These are phyloP conservation scores for Pongo pygmaeus DNA, from an alignment of 2,113 vertebrate genomes.

Conservation along the genomic window DNA sequence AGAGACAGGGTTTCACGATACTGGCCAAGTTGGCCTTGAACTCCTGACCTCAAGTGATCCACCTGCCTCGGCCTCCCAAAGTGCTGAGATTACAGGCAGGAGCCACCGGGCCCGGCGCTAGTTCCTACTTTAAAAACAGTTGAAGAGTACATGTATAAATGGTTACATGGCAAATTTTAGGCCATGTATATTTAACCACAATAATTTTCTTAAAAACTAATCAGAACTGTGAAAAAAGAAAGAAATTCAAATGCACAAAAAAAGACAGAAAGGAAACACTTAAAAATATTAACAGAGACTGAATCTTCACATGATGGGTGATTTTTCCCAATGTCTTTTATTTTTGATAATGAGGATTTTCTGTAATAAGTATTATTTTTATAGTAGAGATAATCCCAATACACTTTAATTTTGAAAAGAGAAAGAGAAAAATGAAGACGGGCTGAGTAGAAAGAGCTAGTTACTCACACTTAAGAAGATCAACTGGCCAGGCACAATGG, in stretches of 20 bases:
- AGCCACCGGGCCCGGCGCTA: accelerated
- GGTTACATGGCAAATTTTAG: background rate
- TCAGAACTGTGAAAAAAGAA: background rate
- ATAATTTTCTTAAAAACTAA: background rate
- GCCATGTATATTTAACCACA: background rate
- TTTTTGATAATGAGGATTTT: background rate
- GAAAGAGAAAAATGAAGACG: background rate
- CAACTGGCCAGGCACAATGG: background rate
- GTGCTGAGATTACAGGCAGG: too few species aligned
- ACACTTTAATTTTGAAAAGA: background rate
- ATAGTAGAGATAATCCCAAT: background rate
- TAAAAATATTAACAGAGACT: background rate
- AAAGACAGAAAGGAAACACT: background rate
- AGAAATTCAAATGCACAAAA: background rate
- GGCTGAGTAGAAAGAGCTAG: background rate
- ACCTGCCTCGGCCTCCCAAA: too few species aligned
- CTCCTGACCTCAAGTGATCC: too few species aligned
- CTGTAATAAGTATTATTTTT: background rate
- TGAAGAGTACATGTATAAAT: background rate
- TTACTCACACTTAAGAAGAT: background rate
- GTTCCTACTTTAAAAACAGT: background rate
- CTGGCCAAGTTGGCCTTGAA: too few species aligned
- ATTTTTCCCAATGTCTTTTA: background rate
- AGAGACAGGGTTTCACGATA: too few species aligned
- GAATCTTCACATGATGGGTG: background rate